These are phyloP conservation scores for Heteromormyrus szaboi DNA, from an alignment of 2,797 vertebrate genomes.

Conservation along the genomic window DNA sequence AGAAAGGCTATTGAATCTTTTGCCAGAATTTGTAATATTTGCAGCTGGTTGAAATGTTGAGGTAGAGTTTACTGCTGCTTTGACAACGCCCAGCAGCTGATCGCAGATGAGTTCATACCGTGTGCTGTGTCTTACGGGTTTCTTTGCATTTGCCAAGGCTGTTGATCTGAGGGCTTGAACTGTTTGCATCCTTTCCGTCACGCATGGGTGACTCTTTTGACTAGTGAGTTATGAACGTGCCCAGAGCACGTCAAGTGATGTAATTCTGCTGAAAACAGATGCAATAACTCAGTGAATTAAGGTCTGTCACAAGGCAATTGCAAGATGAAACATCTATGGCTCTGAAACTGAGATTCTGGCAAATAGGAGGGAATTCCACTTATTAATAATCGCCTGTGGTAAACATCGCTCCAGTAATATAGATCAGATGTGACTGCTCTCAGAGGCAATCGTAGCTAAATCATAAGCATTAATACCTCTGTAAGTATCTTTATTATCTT, in stretches of 20 bases:
- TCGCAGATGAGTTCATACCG: not conserved
- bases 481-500: not conserved
- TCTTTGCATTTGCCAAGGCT: not conserved
- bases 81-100: not conserved
- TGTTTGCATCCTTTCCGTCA: not conserved
- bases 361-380: not conserved
- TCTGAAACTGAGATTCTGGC: not conserved
- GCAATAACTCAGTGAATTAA: slow-evolving; percentile 1
- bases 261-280: slow-evolving; percentile 19
- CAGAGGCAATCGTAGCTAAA: not conserved
- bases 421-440: not conserved
- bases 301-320: slow-evolving; percentile 1
- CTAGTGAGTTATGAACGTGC: slow-evolving; percentile 6
- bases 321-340: not conserved
- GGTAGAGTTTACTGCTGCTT: not conserved
- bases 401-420: not conserved
- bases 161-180: not conserved
- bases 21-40: not conserved
- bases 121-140: not conserved
- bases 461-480: not conserved
- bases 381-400: not conserved
- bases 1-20: not conserved
- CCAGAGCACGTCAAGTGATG: slow-evolving; percentile 11
- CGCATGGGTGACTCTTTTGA: not conserved
- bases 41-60: not conserved